phyloP scores from a whole-genome alignment of 1,140 invertebrate genomes.

The Oedothorax gibbosus region DNA sequence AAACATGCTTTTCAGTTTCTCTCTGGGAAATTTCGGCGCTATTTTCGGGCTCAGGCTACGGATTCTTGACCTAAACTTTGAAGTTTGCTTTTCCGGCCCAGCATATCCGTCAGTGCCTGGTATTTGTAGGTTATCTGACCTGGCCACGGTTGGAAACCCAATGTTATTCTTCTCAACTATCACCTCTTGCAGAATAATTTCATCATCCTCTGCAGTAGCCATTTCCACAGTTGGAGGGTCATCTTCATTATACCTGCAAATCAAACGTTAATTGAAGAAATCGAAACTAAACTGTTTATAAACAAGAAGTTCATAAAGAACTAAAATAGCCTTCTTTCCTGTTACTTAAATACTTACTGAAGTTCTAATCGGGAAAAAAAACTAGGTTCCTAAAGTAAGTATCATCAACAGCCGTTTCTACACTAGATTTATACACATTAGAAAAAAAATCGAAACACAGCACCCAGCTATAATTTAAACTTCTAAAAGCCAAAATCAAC shows the following conservation, averaged over 20 bases:
- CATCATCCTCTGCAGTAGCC: constrained; percentile 55
- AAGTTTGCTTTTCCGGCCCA: not conserved
- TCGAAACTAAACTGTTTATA: too few species aligned
- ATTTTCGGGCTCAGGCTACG: constrained; percentile 45
- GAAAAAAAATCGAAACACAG: too few species aligned
- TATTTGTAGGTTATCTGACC: constrained; percentile 49
- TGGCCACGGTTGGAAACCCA: not conserved
- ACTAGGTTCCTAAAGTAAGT: too few species aligned
- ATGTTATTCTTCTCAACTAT: constrained; percentile 20
- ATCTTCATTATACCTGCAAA: constrained; percentile 1
- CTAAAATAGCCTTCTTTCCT: too few species aligned
- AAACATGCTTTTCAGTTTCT: constrained; percentile 58
- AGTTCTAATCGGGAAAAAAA: too few species aligned
- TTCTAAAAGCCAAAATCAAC: too few species aligned
- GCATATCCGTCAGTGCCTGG: constrained; percentile 2
- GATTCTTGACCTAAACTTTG: not conserved
- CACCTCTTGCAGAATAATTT: constrained; percentile 57
- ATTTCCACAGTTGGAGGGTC: constrained; percentile 34
- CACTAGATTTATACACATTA: too few species aligned
- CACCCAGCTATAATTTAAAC: too few species aligned
- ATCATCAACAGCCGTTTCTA: too few species aligned
- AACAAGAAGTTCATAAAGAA: too few species aligned
- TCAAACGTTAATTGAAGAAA: not conserved
- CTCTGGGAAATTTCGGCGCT: constrained; percentile 50
- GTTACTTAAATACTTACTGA: too few species aligned